phyloP scores from a whole-genome alignment of 2,888 invertebrate species.

The Salticus scenicus region DNA sequence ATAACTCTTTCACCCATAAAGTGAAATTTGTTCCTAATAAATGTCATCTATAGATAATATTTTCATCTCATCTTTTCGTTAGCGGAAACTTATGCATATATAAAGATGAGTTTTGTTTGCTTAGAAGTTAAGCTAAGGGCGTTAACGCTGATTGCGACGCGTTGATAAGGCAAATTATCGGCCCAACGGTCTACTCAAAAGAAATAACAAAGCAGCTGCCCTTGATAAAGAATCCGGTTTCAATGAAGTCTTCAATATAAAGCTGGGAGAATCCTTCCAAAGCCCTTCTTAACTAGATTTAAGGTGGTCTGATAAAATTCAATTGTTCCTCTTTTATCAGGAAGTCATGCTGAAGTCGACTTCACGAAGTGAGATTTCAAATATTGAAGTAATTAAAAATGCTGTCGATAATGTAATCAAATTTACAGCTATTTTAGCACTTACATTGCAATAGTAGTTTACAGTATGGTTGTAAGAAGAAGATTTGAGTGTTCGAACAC shows the following conservation, averaged over 20 bases:
- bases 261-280: neutral
- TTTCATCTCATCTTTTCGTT: no score
- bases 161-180: neutral
- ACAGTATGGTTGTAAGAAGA: no score
- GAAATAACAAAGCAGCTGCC: constrained; percentile 50
- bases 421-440: no score
- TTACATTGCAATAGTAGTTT: no score
- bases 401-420: no score
- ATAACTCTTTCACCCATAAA: no score
- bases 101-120: no score
- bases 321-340: neutral
- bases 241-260: neutral
- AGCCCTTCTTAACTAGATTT: neutral
- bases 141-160: neutral
- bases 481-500: no score
- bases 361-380: no score
- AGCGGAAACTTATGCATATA: no score
- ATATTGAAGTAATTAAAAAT: no score
- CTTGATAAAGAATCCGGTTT: constrained; percentile 67
- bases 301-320: neutral
- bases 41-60: neutral
- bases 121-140: neutral
- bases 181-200: neutral
- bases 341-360: no score
- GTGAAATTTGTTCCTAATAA: neutral